Evolutionary conservation across 2,113 vertebrate genomes (phyloP), one percentile per base, ranked within the genome.

Genomic region (Anser cygnoides): DNA sequence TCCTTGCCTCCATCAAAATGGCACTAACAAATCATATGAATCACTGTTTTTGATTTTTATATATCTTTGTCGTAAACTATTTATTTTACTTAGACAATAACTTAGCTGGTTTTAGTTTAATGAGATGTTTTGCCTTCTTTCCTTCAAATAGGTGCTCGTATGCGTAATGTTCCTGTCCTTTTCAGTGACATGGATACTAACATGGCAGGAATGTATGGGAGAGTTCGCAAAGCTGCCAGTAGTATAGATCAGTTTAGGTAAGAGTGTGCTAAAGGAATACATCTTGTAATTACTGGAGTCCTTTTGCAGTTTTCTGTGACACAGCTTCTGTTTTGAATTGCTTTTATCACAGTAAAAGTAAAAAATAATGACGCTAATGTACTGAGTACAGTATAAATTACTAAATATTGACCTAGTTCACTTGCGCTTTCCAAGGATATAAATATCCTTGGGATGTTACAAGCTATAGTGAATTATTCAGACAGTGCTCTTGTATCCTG

Each of bases 221-320:
- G 97, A 93, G 99, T 99, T 41, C 99, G 99, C 50, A 99, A 99
- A 84, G 99, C 99, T 71, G 99, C 99, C 58, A 99, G 98, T 66
- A 99, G 98, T 9, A 99, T 99, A 9, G 99, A 99, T 83, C 98
- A 98, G 4, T 99, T 99, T 62, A 99, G 99, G 99, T 99, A 88
- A 97, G 97, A 37, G 50, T 9, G 6, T 35, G 28, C 37, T 17
- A 2, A 61, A 57, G 35, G 8, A 74, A 2, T 6, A 2, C 1
- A 0, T 8, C 13, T 50, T 37, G 6, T 11, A 4, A 8, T 9
- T 52, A 8, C 28, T 76, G 80, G 5, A 54, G 67, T 22, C 23
- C 65, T 58, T 26, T 4, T 9, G 1, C 14, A 23, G 25, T 25
- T 71, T 28, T 37, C 76, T 71, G 8, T 13, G 18, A 8, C 41